phyloP scores from a whole-genome alignment of 2,888 invertebrate genomes.

The Microchrysa polita region DNA sequence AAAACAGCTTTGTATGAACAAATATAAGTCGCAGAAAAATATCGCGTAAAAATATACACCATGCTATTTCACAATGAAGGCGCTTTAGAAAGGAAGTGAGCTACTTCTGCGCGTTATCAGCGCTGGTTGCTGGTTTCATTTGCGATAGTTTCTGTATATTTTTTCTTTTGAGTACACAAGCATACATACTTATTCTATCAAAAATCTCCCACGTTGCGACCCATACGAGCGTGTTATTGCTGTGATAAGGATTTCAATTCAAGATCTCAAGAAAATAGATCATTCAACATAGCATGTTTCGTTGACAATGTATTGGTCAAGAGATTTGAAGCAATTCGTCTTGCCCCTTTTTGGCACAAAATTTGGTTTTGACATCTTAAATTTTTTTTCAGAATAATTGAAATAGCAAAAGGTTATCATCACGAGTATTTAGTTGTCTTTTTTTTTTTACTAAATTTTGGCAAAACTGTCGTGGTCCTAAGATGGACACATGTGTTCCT shows the following conservation, averaged over 20 bases:
- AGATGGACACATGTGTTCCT: no score
- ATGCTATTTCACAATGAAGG: neutral
- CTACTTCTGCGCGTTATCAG: slow-evolving; percentile 39
- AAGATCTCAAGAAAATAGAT: neutral
- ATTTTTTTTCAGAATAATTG: no score
- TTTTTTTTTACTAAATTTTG: neutral
- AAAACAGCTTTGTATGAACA: no score
- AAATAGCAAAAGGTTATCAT: no score
- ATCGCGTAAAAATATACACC: no score
- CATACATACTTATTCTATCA: neutral
- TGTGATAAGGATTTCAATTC: no score
- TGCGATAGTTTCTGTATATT: slow-evolving; percentile 32
- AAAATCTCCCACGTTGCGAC: neutral
- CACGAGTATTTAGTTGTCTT: no score
- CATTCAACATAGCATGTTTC: neutral
- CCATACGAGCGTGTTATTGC: no score
- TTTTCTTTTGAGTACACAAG: neutral
- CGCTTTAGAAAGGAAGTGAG: slow-evolving; percentile 43
- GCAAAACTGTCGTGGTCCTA: no score
- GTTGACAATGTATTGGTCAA: neutral
- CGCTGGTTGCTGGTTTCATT: no score
- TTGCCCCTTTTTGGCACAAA: slow-evolving; percentile 2
- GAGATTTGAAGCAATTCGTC: neutral
- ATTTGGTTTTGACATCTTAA: no score
- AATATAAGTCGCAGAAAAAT: no score